Percentiles rank a stretch among this genome's conserved stretches.
Conservation (phyloP, 2,797 vertebrate species). For the Gallinago solitaria region DNA sequence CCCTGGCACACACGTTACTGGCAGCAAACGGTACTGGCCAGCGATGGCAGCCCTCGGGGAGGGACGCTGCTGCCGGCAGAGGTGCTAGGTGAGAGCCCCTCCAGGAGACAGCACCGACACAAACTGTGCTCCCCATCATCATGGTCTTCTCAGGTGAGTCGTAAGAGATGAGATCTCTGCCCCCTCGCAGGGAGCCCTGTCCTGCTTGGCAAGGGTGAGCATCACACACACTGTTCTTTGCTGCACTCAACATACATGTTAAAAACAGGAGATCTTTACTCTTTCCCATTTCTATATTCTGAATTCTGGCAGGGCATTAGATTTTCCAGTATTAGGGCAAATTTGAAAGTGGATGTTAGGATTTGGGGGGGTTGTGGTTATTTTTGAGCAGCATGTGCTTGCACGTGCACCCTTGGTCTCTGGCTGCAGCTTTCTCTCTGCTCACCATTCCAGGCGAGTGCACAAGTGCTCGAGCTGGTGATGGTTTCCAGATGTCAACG, state of each 20-base stretch:
- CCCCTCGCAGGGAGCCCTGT: background rate
- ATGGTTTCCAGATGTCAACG: background rate
- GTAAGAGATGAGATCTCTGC: background rate
- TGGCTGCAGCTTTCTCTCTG: background rate
- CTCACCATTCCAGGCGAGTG: background rate
- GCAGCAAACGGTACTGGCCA: rapidly evolving
- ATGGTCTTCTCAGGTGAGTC: background rate
- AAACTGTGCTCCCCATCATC: background rate
- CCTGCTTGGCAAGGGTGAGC: background rate
- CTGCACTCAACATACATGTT: rapidly evolving
- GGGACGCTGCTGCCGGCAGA: background rate
- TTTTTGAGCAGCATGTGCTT: background rate
- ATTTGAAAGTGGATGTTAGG: background rate
- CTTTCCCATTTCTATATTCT: background rate
- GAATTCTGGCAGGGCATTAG: background rate
- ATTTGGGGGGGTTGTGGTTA: background rate
- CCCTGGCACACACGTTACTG: no score
- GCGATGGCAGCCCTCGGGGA: background rate
- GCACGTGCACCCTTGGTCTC: background rate
- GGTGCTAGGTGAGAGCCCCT: background rate
- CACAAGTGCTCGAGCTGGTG: background rate
- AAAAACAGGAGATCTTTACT: background rate
- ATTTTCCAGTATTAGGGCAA: background rate
- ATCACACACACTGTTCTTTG: background rate
- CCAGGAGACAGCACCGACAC: background rate